These are phyloP conservation scores for Neolamprologus hecqui DNA, from an alignment of 2,113 vertebrate species.

Conservation along the genomic window DNA sequence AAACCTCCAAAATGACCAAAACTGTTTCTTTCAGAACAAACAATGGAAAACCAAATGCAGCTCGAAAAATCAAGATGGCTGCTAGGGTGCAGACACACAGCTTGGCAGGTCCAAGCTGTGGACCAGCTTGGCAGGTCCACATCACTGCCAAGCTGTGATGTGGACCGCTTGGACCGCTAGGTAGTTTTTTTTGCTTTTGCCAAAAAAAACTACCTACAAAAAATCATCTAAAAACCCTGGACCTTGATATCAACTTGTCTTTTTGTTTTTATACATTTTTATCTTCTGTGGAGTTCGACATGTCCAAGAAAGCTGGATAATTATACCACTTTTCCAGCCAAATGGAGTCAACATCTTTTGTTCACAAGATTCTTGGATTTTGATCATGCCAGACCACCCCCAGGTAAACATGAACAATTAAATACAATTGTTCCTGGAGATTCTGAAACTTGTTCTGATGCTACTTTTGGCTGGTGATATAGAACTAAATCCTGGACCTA, in stretches of 20 bases:
- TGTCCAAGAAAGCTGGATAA: neutral
- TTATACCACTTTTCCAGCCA: neutral
- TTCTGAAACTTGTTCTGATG: neutral
- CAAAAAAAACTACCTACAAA: accelerated
- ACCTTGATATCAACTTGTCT: neutral
- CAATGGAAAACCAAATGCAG: neutral
- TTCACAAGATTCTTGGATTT: neutral
- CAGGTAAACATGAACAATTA: neutral
- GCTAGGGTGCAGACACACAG: neutral
- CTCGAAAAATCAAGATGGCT: neutral
- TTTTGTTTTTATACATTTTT: neutral
- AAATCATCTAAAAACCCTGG: neutral
- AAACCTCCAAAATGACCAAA: neutral
- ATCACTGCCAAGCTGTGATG: too few species aligned
- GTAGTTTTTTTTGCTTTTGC: neutral
- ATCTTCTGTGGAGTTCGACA: neutral
- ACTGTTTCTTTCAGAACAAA: neutral
- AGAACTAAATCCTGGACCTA: neutral
- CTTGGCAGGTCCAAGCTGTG: neutral
- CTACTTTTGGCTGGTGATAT: neutral
- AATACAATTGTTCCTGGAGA: neutral
- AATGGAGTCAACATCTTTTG: neutral
- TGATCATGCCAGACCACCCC: neutral
- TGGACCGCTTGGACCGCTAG: too few species aligned
- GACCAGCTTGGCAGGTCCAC: too few species aligned